These are phyloP conservation scores for Phalacrocorax carbo DNA, from an alignment of 2,113 vertebrate species.

Conservation along the genomic window DNA sequence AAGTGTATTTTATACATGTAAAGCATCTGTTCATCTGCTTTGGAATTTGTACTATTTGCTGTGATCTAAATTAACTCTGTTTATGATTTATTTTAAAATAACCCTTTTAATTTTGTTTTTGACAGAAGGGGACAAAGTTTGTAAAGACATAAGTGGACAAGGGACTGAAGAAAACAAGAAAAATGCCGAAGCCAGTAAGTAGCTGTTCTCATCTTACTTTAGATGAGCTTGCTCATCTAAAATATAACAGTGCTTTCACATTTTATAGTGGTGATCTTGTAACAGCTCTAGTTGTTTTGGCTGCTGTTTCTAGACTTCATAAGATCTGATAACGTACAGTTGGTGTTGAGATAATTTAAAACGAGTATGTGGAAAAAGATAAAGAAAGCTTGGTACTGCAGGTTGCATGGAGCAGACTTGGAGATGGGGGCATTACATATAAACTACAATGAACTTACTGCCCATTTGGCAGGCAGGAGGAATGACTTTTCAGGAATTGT, in stretches of 20 bases:
- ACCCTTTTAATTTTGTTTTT: conserved; percentile 2
- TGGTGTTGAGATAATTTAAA: not conserved
- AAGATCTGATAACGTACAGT: not conserved
- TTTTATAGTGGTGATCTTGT: not conserved
- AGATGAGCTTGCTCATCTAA: not conserved
- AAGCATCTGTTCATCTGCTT: not conserved
- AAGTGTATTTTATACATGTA: not conserved
- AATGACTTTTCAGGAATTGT: not conserved
- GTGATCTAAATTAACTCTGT: not conserved
- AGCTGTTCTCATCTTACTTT: not conserved
- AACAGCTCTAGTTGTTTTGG: not conserved
- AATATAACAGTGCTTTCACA: not conserved
- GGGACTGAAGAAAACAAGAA: conserved; percentile 5
- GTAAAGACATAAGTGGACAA: not conserved
- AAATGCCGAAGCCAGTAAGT: conserved; percentile 74
- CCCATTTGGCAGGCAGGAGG: not conserved
- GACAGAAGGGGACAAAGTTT: not conserved
- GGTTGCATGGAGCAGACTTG: not conserved
- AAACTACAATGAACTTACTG: not conserved
- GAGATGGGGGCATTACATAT: not conserved
- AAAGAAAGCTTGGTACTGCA: not conserved
- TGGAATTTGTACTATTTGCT: not conserved
- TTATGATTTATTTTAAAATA: not conserved
- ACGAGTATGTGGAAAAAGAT: not conserved
- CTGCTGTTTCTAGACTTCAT: not conserved